phyloP scores from a whole-genome alignment of 2,797 vertebrate species.

The Lophius americanus region DNA sequence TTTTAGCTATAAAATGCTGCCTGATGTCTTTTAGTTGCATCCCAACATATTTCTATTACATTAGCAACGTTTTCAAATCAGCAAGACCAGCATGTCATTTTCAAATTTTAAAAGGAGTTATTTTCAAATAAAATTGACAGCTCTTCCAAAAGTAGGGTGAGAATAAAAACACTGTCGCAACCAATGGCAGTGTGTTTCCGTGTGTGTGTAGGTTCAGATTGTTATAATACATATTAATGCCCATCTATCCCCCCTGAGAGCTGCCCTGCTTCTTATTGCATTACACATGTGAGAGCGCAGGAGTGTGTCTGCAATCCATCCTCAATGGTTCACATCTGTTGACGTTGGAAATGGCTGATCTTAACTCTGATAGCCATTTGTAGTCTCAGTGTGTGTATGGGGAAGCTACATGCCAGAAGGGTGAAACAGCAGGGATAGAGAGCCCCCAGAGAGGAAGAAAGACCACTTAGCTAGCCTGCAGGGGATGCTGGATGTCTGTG shows the following conservation, averaged over 20 bases:
- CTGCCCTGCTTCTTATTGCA: slow-evolving; percentile 54
- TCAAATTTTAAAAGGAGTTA: slow-evolving; percentile 21
- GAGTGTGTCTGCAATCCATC: slow-evolving; percentile 67
- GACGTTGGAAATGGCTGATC: slow-evolving; percentile 78
- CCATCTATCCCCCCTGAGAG: slow-evolving; percentile 29
- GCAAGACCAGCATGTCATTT: slow-evolving; percentile 8
- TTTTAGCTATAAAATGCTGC: no score
- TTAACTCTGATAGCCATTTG: slow-evolving; percentile 76
- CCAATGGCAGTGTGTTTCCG: slow-evolving; percentile 27
- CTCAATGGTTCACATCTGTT: slow-evolving; percentile 75
- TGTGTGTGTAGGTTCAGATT: slow-evolving; percentile 15
- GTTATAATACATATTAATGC: slow-evolving; percentile 14
- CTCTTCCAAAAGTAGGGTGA: slow-evolving; percentile 9
- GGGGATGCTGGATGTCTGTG: slow-evolving; percentile 32
- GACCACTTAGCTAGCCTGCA: slow-evolving; percentile 68
- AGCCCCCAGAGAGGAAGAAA: slow-evolving; percentile 65
- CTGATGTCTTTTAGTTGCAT: neutral
- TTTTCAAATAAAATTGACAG: slow-evolving; percentile 5
- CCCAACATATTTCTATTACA: neutral
- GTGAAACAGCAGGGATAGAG: slow-evolving; percentile 59
- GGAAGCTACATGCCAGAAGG: slow-evolving; percentile 32
- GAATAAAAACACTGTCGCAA: slow-evolving; percentile 5
- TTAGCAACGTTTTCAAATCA: neutral
- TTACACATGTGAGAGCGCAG: slow-evolving; percentile 59
- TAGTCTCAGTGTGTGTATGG: slow-evolving; percentile 26